phyloP scores from a whole-genome alignment of 53 echinoderm and acorn worm species.

The Glandiceps talaboti region DNA sequence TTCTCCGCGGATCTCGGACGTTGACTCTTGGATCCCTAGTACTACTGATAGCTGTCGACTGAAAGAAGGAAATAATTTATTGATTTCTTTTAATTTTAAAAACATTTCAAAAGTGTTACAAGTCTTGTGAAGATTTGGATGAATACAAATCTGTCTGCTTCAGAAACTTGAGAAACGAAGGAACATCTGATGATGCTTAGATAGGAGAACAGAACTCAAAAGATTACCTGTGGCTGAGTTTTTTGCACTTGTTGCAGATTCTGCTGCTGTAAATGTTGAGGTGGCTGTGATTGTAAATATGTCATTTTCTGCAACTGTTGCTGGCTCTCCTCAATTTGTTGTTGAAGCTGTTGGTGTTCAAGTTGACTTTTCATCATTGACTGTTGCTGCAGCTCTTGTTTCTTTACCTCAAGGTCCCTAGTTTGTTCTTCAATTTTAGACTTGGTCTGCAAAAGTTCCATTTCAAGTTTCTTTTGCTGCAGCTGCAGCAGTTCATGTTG shows the following conservation, averaged over 20 bases:
- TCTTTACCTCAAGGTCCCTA: conserved; percentile 54
- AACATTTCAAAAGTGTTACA: no score
- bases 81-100: no score
- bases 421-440: conserved; percentile 67
- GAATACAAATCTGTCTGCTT: no score
- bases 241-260: conserved; percentile 15
- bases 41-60: background rate
- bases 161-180: no score
- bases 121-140: no score
- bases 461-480: conserved; percentile 76
- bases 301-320: background rate
- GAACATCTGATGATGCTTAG: no score
- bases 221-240: conserved; percentile 5
- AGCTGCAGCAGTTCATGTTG: conserved; percentile 85
- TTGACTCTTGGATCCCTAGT: conserved; percentile 53
- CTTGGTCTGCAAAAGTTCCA: conserved; percentile 89
- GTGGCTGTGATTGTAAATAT: background rate
- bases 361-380: conserved; percentile 37
- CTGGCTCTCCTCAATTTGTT: background rate
- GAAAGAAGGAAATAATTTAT: background rate
- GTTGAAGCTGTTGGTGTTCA: conserved; percentile 3
- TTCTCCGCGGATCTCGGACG: conserved; percentile 57
- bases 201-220: no score
- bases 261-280: conserved; percentile 3
- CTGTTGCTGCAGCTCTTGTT: conserved; percentile 39